These are phyloP conservation scores for Cheilosia soror DNA, from an alignment of 2,888 invertebrate genomes.

Conservation along the genomic window DNA sequence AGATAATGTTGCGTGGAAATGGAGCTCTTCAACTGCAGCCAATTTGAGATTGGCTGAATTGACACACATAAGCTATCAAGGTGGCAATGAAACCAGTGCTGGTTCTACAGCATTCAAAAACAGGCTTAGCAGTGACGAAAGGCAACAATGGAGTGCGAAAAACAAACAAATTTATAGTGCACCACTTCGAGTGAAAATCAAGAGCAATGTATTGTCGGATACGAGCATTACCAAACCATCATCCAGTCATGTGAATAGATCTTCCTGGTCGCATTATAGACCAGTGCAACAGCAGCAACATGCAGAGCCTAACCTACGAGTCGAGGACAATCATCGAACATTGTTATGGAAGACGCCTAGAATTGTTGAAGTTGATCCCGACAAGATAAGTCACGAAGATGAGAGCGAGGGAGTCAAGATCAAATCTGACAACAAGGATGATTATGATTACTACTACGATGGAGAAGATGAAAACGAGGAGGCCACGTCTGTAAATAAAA, in stretches of 20 bases:
- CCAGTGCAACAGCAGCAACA: constrained; percentile 8
- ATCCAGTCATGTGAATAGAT: constrained; percentile 23
- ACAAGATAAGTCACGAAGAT: constrained; percentile 51
- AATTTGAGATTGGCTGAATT: constrained; percentile 40
- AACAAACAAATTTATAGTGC: constrained; percentile 48
- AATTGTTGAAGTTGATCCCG: constrained; percentile 34
- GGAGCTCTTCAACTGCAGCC: constrained; percentile 40
- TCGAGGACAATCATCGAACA: constrained; percentile 28
- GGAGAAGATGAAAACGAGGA: constrained; percentile 45
- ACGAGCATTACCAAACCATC: constrained; percentile 16
- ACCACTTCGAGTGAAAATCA: constrained; percentile 28
- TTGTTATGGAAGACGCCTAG: constrained; percentile 28
- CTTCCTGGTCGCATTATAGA: constrained; percentile 41
- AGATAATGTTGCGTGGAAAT: constrained; percentile 37
- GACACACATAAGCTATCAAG: constrained; percentile 36
- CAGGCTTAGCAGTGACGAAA: constrained; percentile 42
- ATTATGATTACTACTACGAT: constrained; percentile 51
- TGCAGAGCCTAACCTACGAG: constrained; percentile 25
- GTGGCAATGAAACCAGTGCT: constrained; percentile 53
- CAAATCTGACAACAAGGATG: constrained; percentile 41
- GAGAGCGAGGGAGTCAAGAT: constrained; percentile 6
- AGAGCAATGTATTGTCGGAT: not conserved
- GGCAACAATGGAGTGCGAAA: constrained; percentile 47
- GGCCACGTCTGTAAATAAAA: constrained; percentile 19
- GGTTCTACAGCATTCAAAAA: constrained; percentile 46